Evolutionary conservation across 2,888 invertebrate genomes (phyloP).

Genomic region (Blera fallax): DNA sequence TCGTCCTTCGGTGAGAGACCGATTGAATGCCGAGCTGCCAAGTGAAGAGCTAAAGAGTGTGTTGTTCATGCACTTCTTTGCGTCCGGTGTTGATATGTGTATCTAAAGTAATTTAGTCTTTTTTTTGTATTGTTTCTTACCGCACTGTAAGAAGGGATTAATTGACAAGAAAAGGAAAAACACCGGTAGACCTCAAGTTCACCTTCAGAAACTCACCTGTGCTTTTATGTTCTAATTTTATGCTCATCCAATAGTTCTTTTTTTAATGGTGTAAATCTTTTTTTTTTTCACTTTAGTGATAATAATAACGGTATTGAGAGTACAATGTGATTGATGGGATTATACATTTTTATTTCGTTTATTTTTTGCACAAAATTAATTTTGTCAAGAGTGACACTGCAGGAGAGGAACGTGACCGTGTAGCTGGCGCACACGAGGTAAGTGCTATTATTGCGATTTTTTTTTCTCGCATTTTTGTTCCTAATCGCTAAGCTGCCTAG

Average conservation of each 20-base stretch:
- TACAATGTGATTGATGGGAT: slow-evolving; percentile 50
- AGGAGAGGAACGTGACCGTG: not conserved
- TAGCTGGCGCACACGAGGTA: slow-evolving; percentile 51
- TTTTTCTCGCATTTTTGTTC: not conserved
- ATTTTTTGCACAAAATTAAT: slow-evolving; percentile 27
- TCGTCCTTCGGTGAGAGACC: slow-evolving; percentile 30
- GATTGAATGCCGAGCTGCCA: not conserved
- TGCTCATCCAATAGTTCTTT: not conserved
- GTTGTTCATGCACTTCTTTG: not conserved
- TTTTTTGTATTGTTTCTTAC: not conserved
- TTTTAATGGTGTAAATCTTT: not conserved
- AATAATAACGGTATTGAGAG: slow-evolving; percentile 31
- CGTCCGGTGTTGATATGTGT: not conserved
- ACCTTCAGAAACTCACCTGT: slow-evolving; percentile 52
- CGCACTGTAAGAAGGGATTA: not conserved
- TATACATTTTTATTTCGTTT: slow-evolving; percentile 24
- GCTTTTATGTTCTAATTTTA: slow-evolving; percentile 13
- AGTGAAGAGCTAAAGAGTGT: not conserved
- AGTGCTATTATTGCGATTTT: slow-evolving; percentile 15
- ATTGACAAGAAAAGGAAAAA: not conserved
- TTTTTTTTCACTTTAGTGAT: not conserved
- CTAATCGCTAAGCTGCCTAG: slow-evolving; percentile 43
- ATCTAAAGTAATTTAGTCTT: not conserved
- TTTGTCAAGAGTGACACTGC: slow-evolving; percentile 40
- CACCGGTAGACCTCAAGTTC: slow-evolving; percentile 51